Base-by-base conservation (phyloP, 2,113 vertebrate species). In the Campylomormyrus numenius region DNA sequence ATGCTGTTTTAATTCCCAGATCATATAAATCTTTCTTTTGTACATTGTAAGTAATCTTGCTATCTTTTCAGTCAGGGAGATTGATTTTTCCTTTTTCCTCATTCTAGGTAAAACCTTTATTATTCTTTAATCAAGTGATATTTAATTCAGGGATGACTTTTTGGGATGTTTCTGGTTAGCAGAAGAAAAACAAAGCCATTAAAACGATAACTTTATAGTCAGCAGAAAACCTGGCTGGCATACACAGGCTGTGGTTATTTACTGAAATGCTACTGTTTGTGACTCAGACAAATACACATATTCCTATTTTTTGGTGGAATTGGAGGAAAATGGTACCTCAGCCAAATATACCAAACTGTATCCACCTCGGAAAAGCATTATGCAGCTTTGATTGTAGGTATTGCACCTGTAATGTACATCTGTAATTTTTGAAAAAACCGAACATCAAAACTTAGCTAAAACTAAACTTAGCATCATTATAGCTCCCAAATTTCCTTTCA, bases 121-220 rank as follows among this genome's bases (percentile, higher is more conserved):
- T 94, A 89, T 91, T 89, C 91, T 93, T 92, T 95, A 90, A 89
- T 93, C 90, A 90, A 88, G 91, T 92, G 92, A 91, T 89, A 92
- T 94, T 94, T 91, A 93, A 94, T 92, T 94, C 90, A 90, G 91
- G 91, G 92, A 91, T 46, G 92, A 92, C 91, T 88, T 85, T 88
- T 87, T 91, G 89, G 85, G 85, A 91, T 89, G 93, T 92, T 92
- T 90, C 90, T 92, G 66, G 92, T 95, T 94, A 95, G 94, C 93
- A 93, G 87, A 92, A 92, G n/a, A 87, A 90, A 93, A 93, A 92
- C 92, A 94, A 94, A 93, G 90, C 90, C 92, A 92, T 94, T 94
- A 93, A 94, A 95, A 93, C 88, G 91, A 94, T 93, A 89, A 66
- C 83, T 93, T 93, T 93, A 92, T 94, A 95, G 94, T 95, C 92